Evolutionary conservation across 2,888 invertebrate genomes (phyloP), one percentile per base, ranked within the genome.

Genomic region (Osmoderma eremita): DNA sequence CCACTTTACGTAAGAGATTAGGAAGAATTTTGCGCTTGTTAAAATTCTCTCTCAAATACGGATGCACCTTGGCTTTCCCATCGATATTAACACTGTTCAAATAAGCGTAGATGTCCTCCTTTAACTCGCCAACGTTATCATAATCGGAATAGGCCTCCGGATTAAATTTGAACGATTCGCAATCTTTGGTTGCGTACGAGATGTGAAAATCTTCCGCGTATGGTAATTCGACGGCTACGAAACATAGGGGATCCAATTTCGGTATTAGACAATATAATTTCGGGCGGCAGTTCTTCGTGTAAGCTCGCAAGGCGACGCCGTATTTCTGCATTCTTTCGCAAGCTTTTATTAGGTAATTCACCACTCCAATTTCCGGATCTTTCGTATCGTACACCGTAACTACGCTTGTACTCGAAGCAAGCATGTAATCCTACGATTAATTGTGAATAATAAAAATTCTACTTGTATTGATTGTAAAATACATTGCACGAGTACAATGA

Each of bases 201-300:
- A 56, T 36, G 6, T 45, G 39, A 13, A 67, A 10, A 49, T 63
- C 67, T 45, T 63, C 63, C 1, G 67, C 63, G 17, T 67, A 67
- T 15, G 63, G 63, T 24, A 67, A 13, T 50, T 67, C 63, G 10
- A 56, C 54, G 8, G 63, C 63, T 20, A 63, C 15, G 30, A 67
- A 67, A 51, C 61, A 54, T 10, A 41, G 49, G 6, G 67, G 56
- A 12, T 51, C 22, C 4, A 24, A 15, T 18, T 63, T 48, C 1
- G 67, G 67, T 12, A 67, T 63, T 4, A 67, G 12, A 38, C 63
- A 63, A 24, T 63, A 67, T 15, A 67, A 54, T 22, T 63, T 67
- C 17, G 67, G 67, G 10, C 45, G 36, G 36, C 42, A 39, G 13
- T 63, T 63, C 48, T 41, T 67, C 67, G 63, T 67, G 17, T 67